Evolutionary conservation across 2,888 invertebrate species (phyloP), one percentile per base, ranked within the genome.

Genomic region (Torymus tubicola): DNA sequence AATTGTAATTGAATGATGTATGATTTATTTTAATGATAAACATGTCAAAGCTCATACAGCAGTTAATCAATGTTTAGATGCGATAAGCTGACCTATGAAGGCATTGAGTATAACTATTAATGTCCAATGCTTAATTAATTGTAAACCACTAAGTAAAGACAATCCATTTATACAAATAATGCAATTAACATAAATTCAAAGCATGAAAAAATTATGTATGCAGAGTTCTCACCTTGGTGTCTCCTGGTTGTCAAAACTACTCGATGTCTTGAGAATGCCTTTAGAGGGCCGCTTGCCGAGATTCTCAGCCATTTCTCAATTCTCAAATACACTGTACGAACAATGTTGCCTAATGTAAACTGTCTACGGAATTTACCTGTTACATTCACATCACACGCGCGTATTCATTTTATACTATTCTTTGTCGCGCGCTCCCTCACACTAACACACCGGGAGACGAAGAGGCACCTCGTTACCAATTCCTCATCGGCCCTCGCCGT

Each of bases 241-340:
- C 88, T 90, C 92, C 91, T 93, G 94, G 82, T 94, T 94, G 91
- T 98, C 98, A 90, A 98, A 96, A 92, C 98, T 98, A 85, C 97
- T 95, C 12, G 97, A 97, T 82, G 96, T 95, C 92, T 98, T 98
- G 81, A 98, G 92, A 90, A 98, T 98, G 86, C 98, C 96, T 92
- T 98, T 97, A 13, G 94, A 93, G 86, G 96, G 96, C 90, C 95
- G 94, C 91, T 96, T 96, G 87, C 94, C 94, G 89, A 96, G 93
- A 92, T 96, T 96, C 89, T 96, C 96, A 85, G 96, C 93, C 95
- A 95, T 95, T 85, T 81, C 64, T 80, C 42, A 67, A 42, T 13
- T 61, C 53, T 65, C 24, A 61, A 63, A 68, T 72, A 72, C 57
- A 80, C 60, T 53, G 12, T 57, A 72, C 52, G 57, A 71, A 80